A percentile compares a stretch with the other conserved stretches of the same genome.
Conservation (phyloP, 2,113 vertebrate genomes). For the Holacanthus passer region DNA sequence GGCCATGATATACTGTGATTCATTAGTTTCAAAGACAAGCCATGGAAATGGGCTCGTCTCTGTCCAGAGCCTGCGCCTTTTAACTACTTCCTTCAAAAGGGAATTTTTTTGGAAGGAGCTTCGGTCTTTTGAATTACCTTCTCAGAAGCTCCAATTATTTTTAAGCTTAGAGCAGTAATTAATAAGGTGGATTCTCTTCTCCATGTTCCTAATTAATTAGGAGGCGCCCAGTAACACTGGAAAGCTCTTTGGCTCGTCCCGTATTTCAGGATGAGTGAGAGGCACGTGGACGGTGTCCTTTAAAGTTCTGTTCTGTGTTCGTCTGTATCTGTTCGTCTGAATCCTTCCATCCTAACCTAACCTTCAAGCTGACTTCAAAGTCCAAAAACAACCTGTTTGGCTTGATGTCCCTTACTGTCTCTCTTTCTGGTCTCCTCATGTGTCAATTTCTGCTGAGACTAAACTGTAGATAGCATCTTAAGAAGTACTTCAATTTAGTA, state of each 20-base stretch:
- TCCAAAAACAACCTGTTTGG: background rate
- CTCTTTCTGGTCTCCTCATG: background rate
- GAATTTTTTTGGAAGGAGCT: constrained; percentile 53
- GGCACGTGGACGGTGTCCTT: background rate
- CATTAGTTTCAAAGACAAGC: constrained; percentile 77
- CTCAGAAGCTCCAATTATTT: constrained; percentile 81
- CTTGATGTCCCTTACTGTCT: background rate
- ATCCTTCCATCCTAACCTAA: background rate
- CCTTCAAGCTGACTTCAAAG: constrained; percentile 16
- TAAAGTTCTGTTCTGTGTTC: constrained; percentile 12
- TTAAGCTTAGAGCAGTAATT: constrained; percentile 80
- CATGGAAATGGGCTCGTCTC: constrained; percentile 64
- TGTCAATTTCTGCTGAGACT: background rate
- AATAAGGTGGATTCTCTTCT: constrained; percentile 68
- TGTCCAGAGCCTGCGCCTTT: constrained; percentile 65
- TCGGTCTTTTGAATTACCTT: constrained; percentile 75
- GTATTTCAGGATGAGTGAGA: constrained; percentile 37
- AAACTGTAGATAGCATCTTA: background rate
- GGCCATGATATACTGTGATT: constrained; percentile 72
- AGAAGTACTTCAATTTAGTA: background rate
- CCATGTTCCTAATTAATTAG: constrained; percentile 72
- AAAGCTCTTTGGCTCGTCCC: constrained; percentile 39
- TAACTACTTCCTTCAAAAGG: constrained; percentile 74
- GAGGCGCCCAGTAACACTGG: constrained; percentile 39
- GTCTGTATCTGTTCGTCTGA: background rate